phyloP scores from a whole-genome alignment of 2,797 vertebrate genomes.

The Tauraco hartlaubi region DNA sequence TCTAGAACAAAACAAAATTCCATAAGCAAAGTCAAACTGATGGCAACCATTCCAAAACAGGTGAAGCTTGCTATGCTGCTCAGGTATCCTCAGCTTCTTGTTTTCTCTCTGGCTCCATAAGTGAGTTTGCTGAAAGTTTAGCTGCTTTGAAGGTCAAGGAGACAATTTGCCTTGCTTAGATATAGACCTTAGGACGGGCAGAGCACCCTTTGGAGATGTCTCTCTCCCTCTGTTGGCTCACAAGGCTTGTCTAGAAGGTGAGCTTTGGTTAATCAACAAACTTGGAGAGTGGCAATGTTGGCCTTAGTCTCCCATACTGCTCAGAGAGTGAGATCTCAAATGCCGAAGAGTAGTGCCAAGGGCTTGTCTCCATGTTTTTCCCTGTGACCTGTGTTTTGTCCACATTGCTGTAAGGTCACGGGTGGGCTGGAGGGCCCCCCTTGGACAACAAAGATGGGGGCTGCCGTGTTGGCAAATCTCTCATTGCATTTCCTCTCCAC shows the following conservation, averaged over 20 bases:
- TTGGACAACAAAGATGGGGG: background rate
- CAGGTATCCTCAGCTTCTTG: background rate
- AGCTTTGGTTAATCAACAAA: background rate
- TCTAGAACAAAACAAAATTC: background rate
- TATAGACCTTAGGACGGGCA: background rate
- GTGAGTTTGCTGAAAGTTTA: background rate
- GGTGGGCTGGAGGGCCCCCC: background rate
- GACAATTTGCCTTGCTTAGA: background rate
- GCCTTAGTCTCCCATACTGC: background rate
- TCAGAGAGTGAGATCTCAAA: background rate
- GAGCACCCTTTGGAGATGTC: background rate
- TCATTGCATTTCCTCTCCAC: too few species aligned
- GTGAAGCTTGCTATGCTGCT: background rate
- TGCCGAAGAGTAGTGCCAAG: background rate
- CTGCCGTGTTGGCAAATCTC: fast-evolving
- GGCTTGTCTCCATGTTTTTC: fast-evolving
- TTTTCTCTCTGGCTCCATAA: background rate
- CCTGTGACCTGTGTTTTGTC: background rate
- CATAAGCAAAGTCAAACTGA: background rate
- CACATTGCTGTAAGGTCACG: background rate
- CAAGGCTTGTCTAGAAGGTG: background rate
- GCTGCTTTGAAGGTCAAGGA: background rate
- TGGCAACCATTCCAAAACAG: background rate
- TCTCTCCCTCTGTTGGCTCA: background rate
- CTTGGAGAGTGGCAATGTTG: background rate